A percentile compares a stretch with the other conserved stretches of the same genome.
Evolutionary conservation across 2,888 invertebrate genomes (phyloP).

Genomic region (Oscheius sp.): DNA sequence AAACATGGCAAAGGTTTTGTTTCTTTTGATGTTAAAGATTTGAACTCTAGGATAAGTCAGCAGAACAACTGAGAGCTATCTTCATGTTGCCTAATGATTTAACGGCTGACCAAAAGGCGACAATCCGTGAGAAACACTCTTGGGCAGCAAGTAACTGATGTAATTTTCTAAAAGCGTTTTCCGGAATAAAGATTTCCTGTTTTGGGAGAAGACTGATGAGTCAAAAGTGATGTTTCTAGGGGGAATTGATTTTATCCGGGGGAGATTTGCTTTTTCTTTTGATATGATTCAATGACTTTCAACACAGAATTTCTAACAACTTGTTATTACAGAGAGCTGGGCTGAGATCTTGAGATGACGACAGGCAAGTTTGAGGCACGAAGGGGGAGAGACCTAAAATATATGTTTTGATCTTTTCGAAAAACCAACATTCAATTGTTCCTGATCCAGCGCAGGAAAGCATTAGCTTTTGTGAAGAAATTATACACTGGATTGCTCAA

Average conservation of each 20-base stretch:
- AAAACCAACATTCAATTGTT: neutral
- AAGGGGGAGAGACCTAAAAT: neutral
- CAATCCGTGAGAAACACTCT: neutral
- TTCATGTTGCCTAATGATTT: conserved; percentile 14
- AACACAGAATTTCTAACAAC: conserved; percentile 15
- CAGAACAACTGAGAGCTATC: neutral
- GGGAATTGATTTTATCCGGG: neutral
- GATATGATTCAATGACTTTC: conserved; percentile 18
- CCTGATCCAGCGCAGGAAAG: conserved; percentile 26
- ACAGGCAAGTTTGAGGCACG: conserved; percentile 25
- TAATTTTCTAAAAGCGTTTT: no score
- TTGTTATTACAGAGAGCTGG: conserved; percentile 22
- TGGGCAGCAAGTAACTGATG: no score
- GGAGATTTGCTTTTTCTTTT: no score
- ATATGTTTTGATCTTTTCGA: neutral
- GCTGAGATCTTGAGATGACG: conserved; percentile 17
- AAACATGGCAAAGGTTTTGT: neutral
- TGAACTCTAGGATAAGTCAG: neutral
- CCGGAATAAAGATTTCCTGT: neutral
- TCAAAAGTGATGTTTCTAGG: neutral
- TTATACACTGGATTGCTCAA: conserved; percentile 30
- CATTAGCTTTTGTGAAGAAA: conserved; percentile 27
- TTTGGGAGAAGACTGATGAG: no score
- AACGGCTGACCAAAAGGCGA: conserved; percentile 2
- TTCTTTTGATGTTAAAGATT: neutral